phyloP scores from a whole-genome alignment of 2,797 vertebrate genomes.

The Dryobates pubescens region DNA sequence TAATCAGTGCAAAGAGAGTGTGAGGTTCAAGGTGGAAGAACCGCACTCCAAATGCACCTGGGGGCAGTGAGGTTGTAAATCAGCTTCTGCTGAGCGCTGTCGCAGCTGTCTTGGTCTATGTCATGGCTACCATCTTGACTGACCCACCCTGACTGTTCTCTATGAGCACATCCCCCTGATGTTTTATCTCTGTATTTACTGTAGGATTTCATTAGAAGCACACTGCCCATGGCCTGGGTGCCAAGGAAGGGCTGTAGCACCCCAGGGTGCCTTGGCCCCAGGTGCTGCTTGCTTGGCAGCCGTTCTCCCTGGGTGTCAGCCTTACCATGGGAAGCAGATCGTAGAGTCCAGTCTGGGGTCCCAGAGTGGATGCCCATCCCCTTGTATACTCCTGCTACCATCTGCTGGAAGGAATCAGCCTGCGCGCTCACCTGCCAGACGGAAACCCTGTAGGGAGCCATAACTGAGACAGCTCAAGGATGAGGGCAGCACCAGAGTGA shows the following conservation, averaged over 20 bases:
- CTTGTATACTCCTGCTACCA: slow-evolving; percentile 60
- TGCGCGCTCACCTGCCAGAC: not conserved
- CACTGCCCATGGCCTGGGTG: not conserved
- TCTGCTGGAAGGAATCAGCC: slow-evolving; percentile 66
- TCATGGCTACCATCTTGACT: not conserved
- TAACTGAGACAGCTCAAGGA: not conserved
- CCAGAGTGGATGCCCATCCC: not conserved
- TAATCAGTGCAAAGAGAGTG: not conserved
- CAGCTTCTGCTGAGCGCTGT: not conserved
- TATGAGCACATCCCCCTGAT: accelerated
- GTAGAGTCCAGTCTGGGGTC: accelerated
- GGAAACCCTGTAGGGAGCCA: not conserved
- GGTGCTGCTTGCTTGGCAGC: not conserved
- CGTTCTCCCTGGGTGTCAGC: not conserved
- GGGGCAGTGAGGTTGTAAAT: not conserved
- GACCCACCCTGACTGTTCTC: accelerated
- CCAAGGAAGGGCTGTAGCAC: not conserved
- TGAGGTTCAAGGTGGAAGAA: not conserved
- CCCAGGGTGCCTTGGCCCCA: not conserved
- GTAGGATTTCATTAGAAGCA: not conserved
- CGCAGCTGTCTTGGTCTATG: not conserved
- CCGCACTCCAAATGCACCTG: not conserved
- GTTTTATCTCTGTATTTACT: not conserved
- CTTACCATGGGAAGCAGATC: not conserved
- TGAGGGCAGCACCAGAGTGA: accelerated